Evolutionary conservation across 1,140 invertebrate genomes (phyloP), one percentile per base, ranked within the genome.

Genomic region (Forficula auricularia): DNA sequence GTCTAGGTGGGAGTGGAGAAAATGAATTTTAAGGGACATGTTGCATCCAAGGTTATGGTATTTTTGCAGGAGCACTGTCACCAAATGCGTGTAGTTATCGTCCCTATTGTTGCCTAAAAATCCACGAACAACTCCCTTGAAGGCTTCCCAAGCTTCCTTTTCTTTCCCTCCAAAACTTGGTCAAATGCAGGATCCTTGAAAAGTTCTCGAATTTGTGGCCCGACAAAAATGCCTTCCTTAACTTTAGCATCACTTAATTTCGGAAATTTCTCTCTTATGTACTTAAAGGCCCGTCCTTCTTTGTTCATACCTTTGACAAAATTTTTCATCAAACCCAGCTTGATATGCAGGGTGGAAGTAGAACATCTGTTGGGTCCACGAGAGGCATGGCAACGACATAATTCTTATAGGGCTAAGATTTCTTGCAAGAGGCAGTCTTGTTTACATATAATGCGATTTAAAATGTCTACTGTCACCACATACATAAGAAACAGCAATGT

Each of bases 371-470:
- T 43, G 39, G 18, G 16, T 58, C 52, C 19, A 60, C 46, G 42
- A 61, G 39, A 31, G 54, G 41, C 34, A 55, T 43, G 19, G 40
- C 45, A 41, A 52, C 54, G 10, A 61, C 52, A 44, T 62, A n/a
- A n/a, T n/a, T n/a, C n/a, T n/a, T 38, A 3, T n/a, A n/a, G n/a
- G n/a, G n/a, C n/a, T n/a, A n/a, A n/a, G n/a, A n/a, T n/a, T n/a
- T n/a, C n/a, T n/a, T n/a, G 32, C 2, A 3, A n/a, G 2, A 33
- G 2, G 32, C n/a, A n/a, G n/a, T n/a, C n/a, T n/a, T n/a, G n/a
- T n/a, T n/a, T n/a, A n/a, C n/a, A n/a, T n/a, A n/a, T n/a, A n/a
- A n/a, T n/a, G n/a, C n/a, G n/a, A n/a, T n/a, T n/a, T n/a, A n/a
- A n/a, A n/a, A n/a, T n/a, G n/a, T n/a, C n/a, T n/a, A n/a, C n/a